Evolutionary conservation across 2,888 invertebrate genomes (phyloP).

Genomic region (Spisula subtruncata): DNA sequence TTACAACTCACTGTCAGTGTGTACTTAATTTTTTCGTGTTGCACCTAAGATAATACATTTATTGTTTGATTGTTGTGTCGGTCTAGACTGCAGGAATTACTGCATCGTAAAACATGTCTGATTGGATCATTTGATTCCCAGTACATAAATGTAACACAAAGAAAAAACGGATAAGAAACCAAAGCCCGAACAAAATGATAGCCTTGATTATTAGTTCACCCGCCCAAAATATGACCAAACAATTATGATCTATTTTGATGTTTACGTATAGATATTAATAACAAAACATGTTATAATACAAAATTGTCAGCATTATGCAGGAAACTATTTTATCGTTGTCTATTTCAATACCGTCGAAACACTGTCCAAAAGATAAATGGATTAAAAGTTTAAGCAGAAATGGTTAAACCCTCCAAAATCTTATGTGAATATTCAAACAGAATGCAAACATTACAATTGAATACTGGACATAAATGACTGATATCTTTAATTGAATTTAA

Average conservation of each 20-base stretch:
- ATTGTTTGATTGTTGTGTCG: not conserved
- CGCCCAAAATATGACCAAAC: not conserved
- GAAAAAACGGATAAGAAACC: not conserved
- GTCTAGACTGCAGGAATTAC: not conserved
- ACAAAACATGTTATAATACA: too few relatives aligned
- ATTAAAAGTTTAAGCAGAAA: too few relatives aligned
- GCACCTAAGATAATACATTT: not conserved
- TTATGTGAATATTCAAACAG: too few relatives aligned
- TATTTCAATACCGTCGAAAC: too few relatives aligned
- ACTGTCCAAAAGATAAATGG: too few relatives aligned
- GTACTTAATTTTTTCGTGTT: not conserved
- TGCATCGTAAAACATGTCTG: not conserved
- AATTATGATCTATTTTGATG: not conserved
- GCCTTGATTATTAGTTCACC: not conserved
- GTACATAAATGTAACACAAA: not conserved
- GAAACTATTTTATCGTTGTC: too few relatives aligned
- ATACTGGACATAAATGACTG: too few relatives aligned
- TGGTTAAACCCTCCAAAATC: too few relatives aligned
- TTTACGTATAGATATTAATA: not conserved
- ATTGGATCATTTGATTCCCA: not conserved
- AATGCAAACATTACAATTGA: too few relatives aligned
- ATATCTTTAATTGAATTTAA: too few relatives aligned
- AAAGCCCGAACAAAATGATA: not conserved
- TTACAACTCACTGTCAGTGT: not conserved
- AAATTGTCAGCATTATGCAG: too few relatives aligned